Evolutionary conservation across 1,140 invertebrate genomes (phyloP), one percentile per base, ranked within the genome.

Genomic region (Rhagoletis pomonella): DNA sequence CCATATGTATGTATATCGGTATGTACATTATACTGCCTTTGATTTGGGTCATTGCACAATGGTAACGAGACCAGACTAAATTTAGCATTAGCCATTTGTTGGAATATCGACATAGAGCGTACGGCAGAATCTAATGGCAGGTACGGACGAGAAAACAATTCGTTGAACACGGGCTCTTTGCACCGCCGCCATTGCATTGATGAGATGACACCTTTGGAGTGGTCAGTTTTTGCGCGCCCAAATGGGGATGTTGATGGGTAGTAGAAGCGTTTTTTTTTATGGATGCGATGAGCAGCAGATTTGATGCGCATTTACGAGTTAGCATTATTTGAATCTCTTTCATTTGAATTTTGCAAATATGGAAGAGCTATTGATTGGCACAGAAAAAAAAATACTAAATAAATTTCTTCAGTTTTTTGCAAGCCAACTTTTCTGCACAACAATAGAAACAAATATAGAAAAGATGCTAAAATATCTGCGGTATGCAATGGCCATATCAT

Each of bases 21-120:
- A 77, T 77, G 67, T 47, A 9, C n/a, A 29, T 19, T 81, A 55
- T 81, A n/a, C 67, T 73, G 47, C 47, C 64, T 87, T 85, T 86
- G 87, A 90, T 89, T 91, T 90, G 88, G 91, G 91, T 91, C 91
- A 91, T 91, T 91, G 90, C 91, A 91, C 91, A 91, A 91, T 91
- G 88, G 89, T 89, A 91, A 90, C 88, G 39, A 85, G 89, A 89
- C 73, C 87, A 88, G 88, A 90, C 89, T 91, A 91, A 89, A 89
- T 90, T 91, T 90, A 90, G 91, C 90, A 89, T 87, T 85, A 55
- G 58, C 84, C 7, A 62, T 85, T 85, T 60, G 84, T 60, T 85
- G 58, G 47, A 59, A 58, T 59, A 84, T 73, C 67, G n/a, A n/a
- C 58, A 55, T 84, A 85, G n/a, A 29, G 19, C 7, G 39, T 1